These are phyloP conservation scores for Plecturocebus donacophilus DNA, from an alignment of 2,113 vertebrate genomes.

Conservation along the genomic window DNA sequence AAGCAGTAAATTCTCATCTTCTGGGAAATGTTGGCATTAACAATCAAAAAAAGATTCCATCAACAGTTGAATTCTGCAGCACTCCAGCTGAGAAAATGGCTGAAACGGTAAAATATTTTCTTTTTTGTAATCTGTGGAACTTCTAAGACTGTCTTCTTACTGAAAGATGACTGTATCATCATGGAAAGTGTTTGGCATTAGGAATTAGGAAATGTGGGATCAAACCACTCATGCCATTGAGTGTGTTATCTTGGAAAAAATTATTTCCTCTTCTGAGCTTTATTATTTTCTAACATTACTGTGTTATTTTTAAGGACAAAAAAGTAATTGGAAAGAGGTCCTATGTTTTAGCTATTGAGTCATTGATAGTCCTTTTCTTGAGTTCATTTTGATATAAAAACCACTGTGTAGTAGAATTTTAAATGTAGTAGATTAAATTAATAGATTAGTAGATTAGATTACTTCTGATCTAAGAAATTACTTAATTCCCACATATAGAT, in stretches of 20 bases:
- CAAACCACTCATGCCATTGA: not conserved
- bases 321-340: not conserved
- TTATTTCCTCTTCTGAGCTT: not conserved
- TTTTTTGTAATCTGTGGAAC: not conserved
- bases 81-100: slow-evolving; percentile 98
- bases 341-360: not conserved
- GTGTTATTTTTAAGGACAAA: not conserved
- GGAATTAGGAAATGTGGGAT: not conserved
- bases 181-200: not conserved
- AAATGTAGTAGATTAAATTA: not conserved
- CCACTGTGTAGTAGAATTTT: not conserved
- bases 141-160: not conserved
- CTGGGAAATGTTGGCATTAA: slow-evolving; percentile 88
- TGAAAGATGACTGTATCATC: not conserved
- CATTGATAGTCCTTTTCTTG: not conserved
- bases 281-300: not conserved
- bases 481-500: not conserved
- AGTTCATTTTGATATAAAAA: slow-evolving; percentile 23
- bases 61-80: slow-evolving; percentile 88
- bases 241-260: not conserved
- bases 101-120: slow-evolving; percentile 89
- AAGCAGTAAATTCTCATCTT: slow-evolving; percentile 92
- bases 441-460: not conserved
- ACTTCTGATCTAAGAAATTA: not conserved
- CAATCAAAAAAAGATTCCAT: slow-evolving; percentile 81